phyloP scores from a whole-genome alignment of 2,888 invertebrate species.

The Andrena camellia region DNA sequence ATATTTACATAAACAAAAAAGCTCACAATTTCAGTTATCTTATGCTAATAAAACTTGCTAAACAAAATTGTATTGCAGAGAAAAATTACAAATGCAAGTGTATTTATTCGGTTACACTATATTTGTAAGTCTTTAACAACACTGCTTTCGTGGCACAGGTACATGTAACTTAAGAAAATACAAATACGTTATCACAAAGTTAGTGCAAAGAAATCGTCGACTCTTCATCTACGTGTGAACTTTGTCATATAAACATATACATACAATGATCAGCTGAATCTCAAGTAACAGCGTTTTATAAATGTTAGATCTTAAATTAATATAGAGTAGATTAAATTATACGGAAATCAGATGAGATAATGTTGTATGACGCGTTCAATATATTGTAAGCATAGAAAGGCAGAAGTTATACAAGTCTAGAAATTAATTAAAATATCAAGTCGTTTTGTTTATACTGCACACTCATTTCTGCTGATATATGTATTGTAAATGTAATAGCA shows the following conservation, averaged over 20 bases:
- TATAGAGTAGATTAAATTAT: slow-evolving; percentile 24
- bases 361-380: slow-evolving; percentile 17
- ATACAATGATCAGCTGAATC: slow-evolving; percentile 45
- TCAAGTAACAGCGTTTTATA: slow-evolving; percentile 29
- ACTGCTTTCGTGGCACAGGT: slow-evolving; percentile 74
- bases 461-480: slow-evolving; percentile 18
- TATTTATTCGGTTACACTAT: slow-evolving; percentile 49
- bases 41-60: slow-evolving; percentile 19
- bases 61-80: slow-evolving; percentile 26
- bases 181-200: slow-evolving; percentile 75
- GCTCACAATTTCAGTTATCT: slow-evolving; percentile 15
- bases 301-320: slow-evolving; percentile 29
- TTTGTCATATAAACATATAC: slow-evolving; percentile 50
- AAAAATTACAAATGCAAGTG: slow-evolving; percentile 52
- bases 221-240: slow-evolving; percentile 46
- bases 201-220: slow-evolving; percentile 52
- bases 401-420: slow-evolving; percentile 27
- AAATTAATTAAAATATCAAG: slow-evolving; percentile 26
- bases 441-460: slow-evolving; percentile 31
- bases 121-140: slow-evolving; percentile 58
- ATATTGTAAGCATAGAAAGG: slow-evolving; percentile 22
- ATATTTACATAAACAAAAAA: slow-evolving; percentile 9
- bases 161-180: slow-evolving; percentile 75
- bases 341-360: slow-evolving; percentile 26
- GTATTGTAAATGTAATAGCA: slow-evolving; percentile 30